Conservation (phyloP, 2,888 invertebrate genomes). For the Globia sparganii region DNA sequence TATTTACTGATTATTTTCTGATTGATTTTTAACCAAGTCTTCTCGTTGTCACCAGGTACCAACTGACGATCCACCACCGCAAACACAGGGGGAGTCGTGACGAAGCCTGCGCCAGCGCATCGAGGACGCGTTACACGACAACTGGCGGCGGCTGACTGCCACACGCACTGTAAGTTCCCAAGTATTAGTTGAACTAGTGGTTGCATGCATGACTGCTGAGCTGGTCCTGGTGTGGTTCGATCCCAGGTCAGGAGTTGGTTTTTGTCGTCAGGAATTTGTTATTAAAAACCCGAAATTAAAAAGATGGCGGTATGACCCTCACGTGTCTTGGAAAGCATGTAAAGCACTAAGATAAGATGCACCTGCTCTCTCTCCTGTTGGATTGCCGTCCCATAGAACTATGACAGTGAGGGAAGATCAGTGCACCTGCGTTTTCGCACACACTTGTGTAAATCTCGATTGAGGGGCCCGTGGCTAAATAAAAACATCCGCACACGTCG, state of each 20-base stretch:
- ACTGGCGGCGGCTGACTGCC: constrained; percentile 84
- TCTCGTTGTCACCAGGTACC: constrained; percentile 70
- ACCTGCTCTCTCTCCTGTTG: too few relatives aligned
- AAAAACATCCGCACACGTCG: too few relatives aligned
- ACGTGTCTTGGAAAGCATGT: neutral
- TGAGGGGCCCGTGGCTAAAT: too few relatives aligned
- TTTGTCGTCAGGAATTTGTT: neutral
- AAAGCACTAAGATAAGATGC: neutral
- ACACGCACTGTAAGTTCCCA: constrained; percentile 74
- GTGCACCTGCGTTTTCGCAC: too few relatives aligned
- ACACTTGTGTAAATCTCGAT: too few relatives aligned
- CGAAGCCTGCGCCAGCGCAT: constrained; percentile 83
- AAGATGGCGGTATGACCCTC: neutral
- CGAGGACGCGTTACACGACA: constrained; percentile 80
- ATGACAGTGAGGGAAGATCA: neutral
- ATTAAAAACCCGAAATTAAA: neutral
- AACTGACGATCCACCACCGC: constrained; percentile 76
- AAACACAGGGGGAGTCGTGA: constrained; percentile 84
- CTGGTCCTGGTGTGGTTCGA: neutral
- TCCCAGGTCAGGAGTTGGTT: neutral
- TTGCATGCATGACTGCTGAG: neutral
- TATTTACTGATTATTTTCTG: too few relatives aligned
- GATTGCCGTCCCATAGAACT: neutral
- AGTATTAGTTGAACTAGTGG: neutral
- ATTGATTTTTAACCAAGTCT: neutral